phyloP scores from a whole-genome alignment of 2,888 invertebrate species.

The Euplagia quadripunctaria region DNA sequence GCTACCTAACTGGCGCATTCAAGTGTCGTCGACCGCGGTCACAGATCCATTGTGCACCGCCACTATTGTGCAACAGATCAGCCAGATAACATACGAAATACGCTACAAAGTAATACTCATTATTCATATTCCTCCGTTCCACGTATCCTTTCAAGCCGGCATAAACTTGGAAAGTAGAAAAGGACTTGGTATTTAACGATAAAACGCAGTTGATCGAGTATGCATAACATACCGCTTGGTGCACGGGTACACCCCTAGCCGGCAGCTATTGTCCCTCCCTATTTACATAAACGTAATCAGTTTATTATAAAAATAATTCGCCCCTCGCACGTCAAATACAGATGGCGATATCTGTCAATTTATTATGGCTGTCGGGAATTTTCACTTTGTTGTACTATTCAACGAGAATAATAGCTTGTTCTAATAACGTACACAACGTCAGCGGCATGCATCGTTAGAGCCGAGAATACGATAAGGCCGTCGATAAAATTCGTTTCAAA shows the following conservation, averaged over 20 bases:
- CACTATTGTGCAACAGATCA: slow-evolving; percentile 26
- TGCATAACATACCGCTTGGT: slow-evolving; percentile 2
- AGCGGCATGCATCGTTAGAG: slow-evolving; percentile 25
- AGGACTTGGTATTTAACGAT: slow-evolving; percentile 16
- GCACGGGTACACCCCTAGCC: slow-evolving; percentile 2
- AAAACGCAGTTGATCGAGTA: slow-evolving; percentile 10
- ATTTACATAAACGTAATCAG: slow-evolving; percentile 37
- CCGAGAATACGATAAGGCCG: slow-evolving; percentile 4
- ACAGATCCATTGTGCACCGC: slow-evolving; percentile 19
- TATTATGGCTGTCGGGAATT: slow-evolving; percentile 21
- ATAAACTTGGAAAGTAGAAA: slow-evolving; percentile 15
- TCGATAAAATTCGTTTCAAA: slow-evolving; percentile 3
- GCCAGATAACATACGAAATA: slow-evolving; percentile 17
- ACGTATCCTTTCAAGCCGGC: slow-evolving; percentile 15
- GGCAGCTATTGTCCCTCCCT: slow-evolving; percentile 15
- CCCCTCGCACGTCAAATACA: slow-evolving; percentile 34
- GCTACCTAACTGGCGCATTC: slow-evolving; percentile 3
- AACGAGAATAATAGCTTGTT: slow-evolving; percentile 12
- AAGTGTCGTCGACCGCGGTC: slow-evolving; percentile 28
- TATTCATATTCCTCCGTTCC: slow-evolving; percentile 21
- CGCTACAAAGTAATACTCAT: slow-evolving; percentile 17
- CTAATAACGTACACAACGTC: slow-evolving; percentile 14
- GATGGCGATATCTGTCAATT: slow-evolving; percentile 32
- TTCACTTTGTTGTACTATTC: slow-evolving; percentile 15
- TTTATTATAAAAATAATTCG: slow-evolving; percentile 37